These are phyloP conservation scores for Junonia oenone DNA, from an alignment of 2,888 invertebrate species.

Conservation along the genomic window DNA sequence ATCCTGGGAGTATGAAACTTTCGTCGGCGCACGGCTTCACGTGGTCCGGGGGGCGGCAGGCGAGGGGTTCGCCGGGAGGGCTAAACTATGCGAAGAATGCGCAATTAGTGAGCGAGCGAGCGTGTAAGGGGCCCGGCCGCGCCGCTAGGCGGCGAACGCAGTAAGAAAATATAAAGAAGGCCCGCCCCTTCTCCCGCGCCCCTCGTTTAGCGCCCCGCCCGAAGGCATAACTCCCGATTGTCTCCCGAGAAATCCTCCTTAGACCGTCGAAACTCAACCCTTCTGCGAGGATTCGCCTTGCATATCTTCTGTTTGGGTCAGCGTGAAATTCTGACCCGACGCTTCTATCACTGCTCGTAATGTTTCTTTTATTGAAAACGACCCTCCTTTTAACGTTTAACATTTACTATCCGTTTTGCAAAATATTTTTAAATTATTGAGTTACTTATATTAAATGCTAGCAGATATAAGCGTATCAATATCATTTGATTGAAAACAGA, in stretches of 20 bases:
- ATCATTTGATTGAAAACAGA: too few relatives aligned
- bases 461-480: too few relatives aligned
- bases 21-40: slow-evolving; percentile 78
- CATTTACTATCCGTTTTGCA: slow-evolving; percentile 5
- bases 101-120: slow-evolving; percentile 94
- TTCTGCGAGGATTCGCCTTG: slow-evolving; percentile 66
- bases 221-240: slow-evolving; percentile 80
- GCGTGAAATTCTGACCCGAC: slow-evolving; percentile 69
- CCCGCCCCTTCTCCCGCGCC: slow-evolving; percentile 75
- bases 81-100: slow-evolving; percentile 98
- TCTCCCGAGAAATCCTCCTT: slow-evolving; percentile 72
- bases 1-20: slow-evolving; percentile 78
- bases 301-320: slow-evolving; percentile 77
- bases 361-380: slow-evolving; percentile 50
- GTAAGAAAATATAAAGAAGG: slow-evolving; percentile 86
- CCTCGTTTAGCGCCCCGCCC: slow-evolving; percentile 79
- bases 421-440: too few relatives aligned
- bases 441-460: too few relatives aligned
- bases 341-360: slow-evolving; percentile 55
- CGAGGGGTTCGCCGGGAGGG: slow-evolving; percentile 82
- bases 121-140: slow-evolving; percentile 82
- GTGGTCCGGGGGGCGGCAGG: slow-evolving; percentile 75
- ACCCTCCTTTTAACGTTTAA: slow-evolving; percentile 21
- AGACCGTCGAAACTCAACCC: slow-evolving; percentile 75
- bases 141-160: slow-evolving; percentile 79